phyloP scores from a whole-genome alignment of 1,140 invertebrate genomes.

The Littorina saxatilis region DNA sequence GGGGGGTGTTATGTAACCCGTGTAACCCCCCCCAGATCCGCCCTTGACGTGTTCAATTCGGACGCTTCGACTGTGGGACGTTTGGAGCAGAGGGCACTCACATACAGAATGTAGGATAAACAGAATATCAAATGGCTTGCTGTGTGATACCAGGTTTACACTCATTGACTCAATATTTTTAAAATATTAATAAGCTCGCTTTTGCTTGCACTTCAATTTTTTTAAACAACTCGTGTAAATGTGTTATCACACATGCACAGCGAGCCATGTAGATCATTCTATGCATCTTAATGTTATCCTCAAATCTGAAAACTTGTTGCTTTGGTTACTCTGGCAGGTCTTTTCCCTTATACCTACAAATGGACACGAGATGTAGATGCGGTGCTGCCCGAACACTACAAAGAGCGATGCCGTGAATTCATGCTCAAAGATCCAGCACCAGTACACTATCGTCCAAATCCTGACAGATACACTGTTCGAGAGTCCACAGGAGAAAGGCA shows the following conservation, averaged over 20 bases:
- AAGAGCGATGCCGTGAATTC: constrained; percentile 92
- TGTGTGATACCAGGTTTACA: too few species aligned
- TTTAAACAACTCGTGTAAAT: neutral
- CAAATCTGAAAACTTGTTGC: neutral
- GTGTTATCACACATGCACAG: neutral
- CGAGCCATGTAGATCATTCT: neutral
- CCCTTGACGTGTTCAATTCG: too few species aligned
- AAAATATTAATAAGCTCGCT: too few species aligned
- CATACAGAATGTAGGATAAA: too few species aligned
- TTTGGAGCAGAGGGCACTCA: too few species aligned
- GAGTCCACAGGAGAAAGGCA: constrained; percentile 84
- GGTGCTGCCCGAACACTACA: constrained; percentile 87
- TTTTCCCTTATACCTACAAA: constrained; percentile 51
- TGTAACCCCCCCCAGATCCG: too few species aligned
- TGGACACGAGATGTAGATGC: constrained; percentile 50
- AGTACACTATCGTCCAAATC: constrained; percentile 90
- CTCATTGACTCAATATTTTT: too few species aligned
- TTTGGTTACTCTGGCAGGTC: constrained; percentile 31
- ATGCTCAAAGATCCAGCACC: constrained; percentile 84
- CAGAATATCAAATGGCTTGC: too few species aligned
- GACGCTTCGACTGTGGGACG: too few species aligned
- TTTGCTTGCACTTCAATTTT: neutral
- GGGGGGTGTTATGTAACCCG: too few species aligned
- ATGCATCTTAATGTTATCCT: neutral
- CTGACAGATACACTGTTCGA: constrained; percentile 85